These are phyloP conservation scores for Lycophotia porphyrea DNA, from an alignment of 2,888 invertebrate genomes.

Conservation along the genomic window DNA sequence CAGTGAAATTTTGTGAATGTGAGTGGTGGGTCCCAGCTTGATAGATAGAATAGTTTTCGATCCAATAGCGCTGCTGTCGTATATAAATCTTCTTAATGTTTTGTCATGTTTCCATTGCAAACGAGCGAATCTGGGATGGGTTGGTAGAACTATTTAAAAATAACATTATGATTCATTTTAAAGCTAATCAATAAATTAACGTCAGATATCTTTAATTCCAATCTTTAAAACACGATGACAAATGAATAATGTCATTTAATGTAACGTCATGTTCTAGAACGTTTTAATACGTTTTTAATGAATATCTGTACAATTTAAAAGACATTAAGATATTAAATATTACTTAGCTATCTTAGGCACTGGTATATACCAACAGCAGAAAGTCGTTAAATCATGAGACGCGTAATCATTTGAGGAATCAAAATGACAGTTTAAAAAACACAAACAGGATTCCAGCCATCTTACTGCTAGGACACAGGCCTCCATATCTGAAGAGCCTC, in stretches of 20 bases:
- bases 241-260: constrained; percentile 17
- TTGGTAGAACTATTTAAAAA: too few species aligned
- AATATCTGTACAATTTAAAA: constrained; percentile 13
- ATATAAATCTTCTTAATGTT: too few species aligned
- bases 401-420: background rate
- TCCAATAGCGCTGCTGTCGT: too few species aligned
- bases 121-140: too few species aligned
- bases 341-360: background rate
- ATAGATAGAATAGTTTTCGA: too few species aligned
- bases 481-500: constrained; percentile 13
- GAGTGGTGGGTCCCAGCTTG: too few species aligned
- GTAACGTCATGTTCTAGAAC: background rate
- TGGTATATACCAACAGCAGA: background rate
- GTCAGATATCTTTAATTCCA: background rate
- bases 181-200: background rate
- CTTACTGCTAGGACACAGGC: too few species aligned
- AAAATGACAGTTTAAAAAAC: background rate
- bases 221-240: background rate
- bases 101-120: too few species aligned
- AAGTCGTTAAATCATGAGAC: constrained; percentile 13
- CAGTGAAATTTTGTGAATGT: too few species aligned
- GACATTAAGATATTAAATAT: constrained; percentile 24
- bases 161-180: too few species aligned
- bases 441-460: too few species aligned
- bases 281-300: constrained; percentile 26